These are phyloP conservation scores for Pseudochaenichthys georgianus DNA, from an alignment of 2,797 vertebrate genomes.

Conservation along the genomic window DNA sequence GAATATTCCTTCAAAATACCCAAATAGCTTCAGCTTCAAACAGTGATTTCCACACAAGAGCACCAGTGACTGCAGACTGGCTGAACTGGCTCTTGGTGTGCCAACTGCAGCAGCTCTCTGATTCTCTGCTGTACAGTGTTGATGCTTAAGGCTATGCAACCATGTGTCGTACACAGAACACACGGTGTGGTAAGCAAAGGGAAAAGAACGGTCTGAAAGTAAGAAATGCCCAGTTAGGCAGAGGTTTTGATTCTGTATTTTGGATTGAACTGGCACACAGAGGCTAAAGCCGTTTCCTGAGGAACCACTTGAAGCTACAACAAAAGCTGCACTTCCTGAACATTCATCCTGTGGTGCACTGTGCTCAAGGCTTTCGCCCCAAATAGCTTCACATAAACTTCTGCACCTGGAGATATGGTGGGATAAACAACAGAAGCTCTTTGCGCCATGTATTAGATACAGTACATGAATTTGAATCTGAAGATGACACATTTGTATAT, in stretches of 20 bases:
- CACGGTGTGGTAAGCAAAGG: conserved; percentile 32
- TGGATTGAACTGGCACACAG: conserved; percentile 28
- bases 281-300: conserved; percentile 61
- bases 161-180: conserved; percentile 27
- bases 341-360: conserved; percentile 22
- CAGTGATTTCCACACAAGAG: neutral
- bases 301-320: conserved; percentile 57
- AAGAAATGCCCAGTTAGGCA: conserved; percentile 22
- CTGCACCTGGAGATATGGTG: conserved; percentile 4
- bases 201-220: conserved; percentile 36
- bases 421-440: conserved; percentile 17
- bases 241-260: conserved; percentile 21
- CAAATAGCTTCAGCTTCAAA: neutral
- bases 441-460: neutral
- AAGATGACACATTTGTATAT: neutral
- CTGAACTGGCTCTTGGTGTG: conserved; percentile 16
- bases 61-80: conserved; percentile 5
- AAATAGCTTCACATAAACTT: conserved; percentile 15
- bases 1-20: neutral
- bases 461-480: neutral
- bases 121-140: conserved; percentile 30
- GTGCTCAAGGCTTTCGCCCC: conserved; percentile 15
- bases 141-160: conserved; percentile 46
- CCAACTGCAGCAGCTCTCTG: conserved; percentile 19
- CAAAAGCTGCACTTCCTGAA: conserved; percentile 57